Percentiles rank a stretch among this genome's conserved stretches.
phyloP scores from a whole-genome alignment of 2,797 vertebrate genomes.

The Megaceryle alcyon region DNA sequence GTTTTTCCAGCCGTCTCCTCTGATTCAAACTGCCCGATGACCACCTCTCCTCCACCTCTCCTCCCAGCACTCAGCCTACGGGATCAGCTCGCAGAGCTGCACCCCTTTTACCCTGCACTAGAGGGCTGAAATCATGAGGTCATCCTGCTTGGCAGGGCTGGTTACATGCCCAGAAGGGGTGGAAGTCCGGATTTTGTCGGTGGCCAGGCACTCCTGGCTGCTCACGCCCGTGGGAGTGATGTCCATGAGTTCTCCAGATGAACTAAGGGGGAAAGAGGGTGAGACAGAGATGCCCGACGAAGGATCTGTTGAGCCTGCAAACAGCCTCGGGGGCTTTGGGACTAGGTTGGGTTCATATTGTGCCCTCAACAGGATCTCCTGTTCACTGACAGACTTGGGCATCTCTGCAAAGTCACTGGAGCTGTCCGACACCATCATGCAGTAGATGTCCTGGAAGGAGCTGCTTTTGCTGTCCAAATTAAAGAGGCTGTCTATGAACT shows the following conservation, averaged over 20 bases:
- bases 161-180: slow-evolving; percentile 72
- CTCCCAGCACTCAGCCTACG: slow-evolving; percentile 20
- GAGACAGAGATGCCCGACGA: slow-evolving; percentile 98
- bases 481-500: slow-evolving; percentile 98
- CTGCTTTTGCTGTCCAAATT: slow-evolving; percentile 93
- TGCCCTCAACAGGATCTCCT: slow-evolving; percentile 92
- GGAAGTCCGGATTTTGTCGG: slow-evolving; percentile 88
- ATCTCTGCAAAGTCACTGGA: slow-evolving; percentile 87
- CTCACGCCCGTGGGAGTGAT: slow-evolving; percentile 87
- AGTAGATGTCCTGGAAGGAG: slow-evolving; percentile 91
- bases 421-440: slow-evolving; percentile 93
- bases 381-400: slow-evolving; percentile 84
- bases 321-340: slow-evolving; percentile 95
- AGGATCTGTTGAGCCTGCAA: slow-evolving; percentile 93
- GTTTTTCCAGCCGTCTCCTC: slow-evolving; percentile 19
- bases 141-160: slow-evolving; percentile 81
- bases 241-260: slow-evolving; percentile 95
- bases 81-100: slow-evolving; percentile 21
- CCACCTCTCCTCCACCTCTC: slow-evolving; percentile 24
- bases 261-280: slow-evolving; percentile 97
- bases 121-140: slow-evolving; percentile 82
- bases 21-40: background rate
- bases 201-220: slow-evolving; percentile 87
- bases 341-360: slow-evolving; percentile 95
- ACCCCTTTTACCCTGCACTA: slow-evolving; percentile 57